Evolutionary conservation across 2,888 invertebrate genomes (phyloP), one percentile per base, ranked within the genome.

Genomic region (Sphaeridia pumilis): DNA sequence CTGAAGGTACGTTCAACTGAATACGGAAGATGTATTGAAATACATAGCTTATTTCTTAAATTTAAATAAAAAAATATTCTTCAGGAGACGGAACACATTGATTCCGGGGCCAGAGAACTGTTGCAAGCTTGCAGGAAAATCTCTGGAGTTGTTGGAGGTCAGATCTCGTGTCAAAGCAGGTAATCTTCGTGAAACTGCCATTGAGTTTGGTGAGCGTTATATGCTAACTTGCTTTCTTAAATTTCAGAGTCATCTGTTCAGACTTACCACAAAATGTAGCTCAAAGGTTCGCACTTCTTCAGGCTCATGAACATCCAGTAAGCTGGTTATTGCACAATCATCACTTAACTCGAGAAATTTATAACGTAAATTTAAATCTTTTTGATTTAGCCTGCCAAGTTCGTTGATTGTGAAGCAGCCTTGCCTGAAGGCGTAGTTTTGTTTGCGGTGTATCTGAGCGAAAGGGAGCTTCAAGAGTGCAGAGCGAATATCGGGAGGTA

Each of bases 161-260:
- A 83, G 48, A 76, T 93, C 52, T 76, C 92, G 55, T 89, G 87
- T 68, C 87, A 89, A 69, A 90, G 88, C 70, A 88, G 87, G 89
- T 89, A 72, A 73, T n/a, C n/a, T n/a, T n/a, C n/a, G n/a, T n/a
- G n/a, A n/a, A n/a, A n/a, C n/a, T n/a, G n/a, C n/a, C n/a, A n/a
- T 75, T 69, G n/a, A n/a, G n/a, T n/a, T n/a, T n/a, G n/a, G n/a
- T n/a, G n/a, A n/a, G n/a, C n/a, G n/a, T n/a, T n/a, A n/a, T n/a
- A n/a, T n/a, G n/a, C n/a, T n/a, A n/a, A n/a, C n/a, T n/a, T n/a
- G n/a, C n/a, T n/a, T n/a, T n/a, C n/a, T n/a, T n/a, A n/a, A n/a
- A n/a, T 73, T 72, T 35, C 69, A 87, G 87, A 72, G 83, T 88
- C 63, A 80, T 88, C 45, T 82, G 84, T 34, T 83, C 87, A 0